A percentile compares a stretch with the other conserved stretches of the same genome.
Evolutionary conservation across 2,113 vertebrate species (phyloP).

Genomic region (Tychaedon coryphoeus): DNA sequence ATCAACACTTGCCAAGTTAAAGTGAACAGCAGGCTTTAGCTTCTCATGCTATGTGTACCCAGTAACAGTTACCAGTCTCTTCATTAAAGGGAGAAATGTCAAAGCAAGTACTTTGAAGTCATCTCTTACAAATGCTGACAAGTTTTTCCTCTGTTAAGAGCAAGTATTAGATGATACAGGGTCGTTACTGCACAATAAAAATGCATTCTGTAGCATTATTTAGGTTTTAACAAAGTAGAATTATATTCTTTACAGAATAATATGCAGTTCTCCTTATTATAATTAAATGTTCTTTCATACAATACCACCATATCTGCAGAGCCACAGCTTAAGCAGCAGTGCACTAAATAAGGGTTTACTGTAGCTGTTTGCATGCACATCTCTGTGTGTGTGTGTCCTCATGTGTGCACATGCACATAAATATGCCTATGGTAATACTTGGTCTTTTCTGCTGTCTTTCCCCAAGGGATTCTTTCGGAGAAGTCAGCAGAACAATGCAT

Average conservation of each 20-base stretch:
- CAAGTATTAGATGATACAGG: not conserved
- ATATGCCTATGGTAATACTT: not conserved
- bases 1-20: conserved; percentile 2
- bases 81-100: not conserved
- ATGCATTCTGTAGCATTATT: not conserved
- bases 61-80: not conserved
- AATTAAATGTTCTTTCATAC: not conserved
- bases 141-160: not conserved
- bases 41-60: not conserved
- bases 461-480: conserved; percentile 95
- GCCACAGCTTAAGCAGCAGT: not conserved
- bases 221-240: not conserved
- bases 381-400: not conserved
- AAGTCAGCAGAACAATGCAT: conserved; percentile 98
- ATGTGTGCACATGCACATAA: fast-evolving
- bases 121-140: not conserved
- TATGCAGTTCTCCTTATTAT: not conserved
- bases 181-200: not conserved
- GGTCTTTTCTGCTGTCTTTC: not conserved
- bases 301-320: not conserved
- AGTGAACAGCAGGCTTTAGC: not conserved
- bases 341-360: not conserved
- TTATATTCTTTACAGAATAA: not conserved
- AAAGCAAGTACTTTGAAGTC: not conserved
- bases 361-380: not conserved